Conservation (phyloP, 2,888 invertebrate species). For the Parnassius smintheus region DNA sequence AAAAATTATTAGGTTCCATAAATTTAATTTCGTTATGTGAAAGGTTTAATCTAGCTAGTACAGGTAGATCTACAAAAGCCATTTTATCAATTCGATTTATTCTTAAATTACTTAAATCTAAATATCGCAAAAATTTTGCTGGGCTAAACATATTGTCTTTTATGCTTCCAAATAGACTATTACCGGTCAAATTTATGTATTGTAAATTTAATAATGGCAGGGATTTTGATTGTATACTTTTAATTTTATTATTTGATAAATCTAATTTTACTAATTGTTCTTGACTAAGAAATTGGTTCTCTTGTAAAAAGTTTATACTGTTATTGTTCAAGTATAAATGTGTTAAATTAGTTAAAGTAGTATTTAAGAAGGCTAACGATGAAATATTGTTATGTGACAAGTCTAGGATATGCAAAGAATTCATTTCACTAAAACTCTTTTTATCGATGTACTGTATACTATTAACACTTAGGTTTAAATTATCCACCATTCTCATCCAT, state of each 20-base stretch:
- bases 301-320: constrained; percentile 41
- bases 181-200: constrained; percentile 52
- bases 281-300: constrained; percentile 48
- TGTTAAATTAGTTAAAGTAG: constrained; percentile 45
- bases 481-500: constrained; percentile 40
- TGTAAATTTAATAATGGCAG: constrained; percentile 59
- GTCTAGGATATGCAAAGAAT: constrained; percentile 47
- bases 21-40: constrained; percentile 54
- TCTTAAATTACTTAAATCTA: constrained; percentile 57
- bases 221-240: constrained; percentile 47
- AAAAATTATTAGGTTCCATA: constrained; percentile 56
- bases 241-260: constrained; percentile 57
- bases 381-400: constrained; percentile 54
- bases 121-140: constrained; percentile 52
- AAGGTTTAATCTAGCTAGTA: constrained; percentile 57
- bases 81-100: constrained; percentile 49
- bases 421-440: constrained; percentile 43
- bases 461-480: constrained; percentile 59
- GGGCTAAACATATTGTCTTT: constrained; percentile 54
- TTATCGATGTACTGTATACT: constrained; percentile 46
- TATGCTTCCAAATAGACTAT: constrained; percentile 48
- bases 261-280: constrained; percentile 50
- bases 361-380: constrained; percentile 48
- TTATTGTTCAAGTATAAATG: constrained; percentile 57
- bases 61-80: constrained; percentile 55